A percentile compares a stretch with the other conserved stretches of the same genome.
Conservation (phyloP, 1,140 invertebrate genomes). For the Ceratosolen fusciceps region DNA sequence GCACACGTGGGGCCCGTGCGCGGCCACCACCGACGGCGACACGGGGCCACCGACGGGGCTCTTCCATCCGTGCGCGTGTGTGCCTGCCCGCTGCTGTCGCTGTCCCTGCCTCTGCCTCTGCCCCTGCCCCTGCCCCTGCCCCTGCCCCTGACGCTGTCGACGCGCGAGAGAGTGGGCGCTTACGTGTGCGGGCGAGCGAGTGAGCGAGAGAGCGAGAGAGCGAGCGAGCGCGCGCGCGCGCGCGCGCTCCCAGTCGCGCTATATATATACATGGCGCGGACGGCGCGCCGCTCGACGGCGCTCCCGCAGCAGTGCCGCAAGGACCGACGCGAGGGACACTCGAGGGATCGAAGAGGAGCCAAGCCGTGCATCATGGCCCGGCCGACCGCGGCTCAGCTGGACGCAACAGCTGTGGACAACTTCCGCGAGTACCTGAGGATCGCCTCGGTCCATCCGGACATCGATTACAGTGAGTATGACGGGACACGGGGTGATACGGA, state of each 20-base stretch:
- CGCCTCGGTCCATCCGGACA: constrained; percentile 85
- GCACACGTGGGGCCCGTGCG: not conserved
- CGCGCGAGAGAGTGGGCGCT: too few relatives aligned
- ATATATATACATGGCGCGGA: not conserved
- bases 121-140: too few relatives aligned
- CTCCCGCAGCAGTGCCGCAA: not conserved
- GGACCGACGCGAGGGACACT: not conserved
- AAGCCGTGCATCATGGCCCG: constrained; percentile 47
- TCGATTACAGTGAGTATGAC: constrained; percentile 82
- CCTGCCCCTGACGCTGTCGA: too few relatives aligned
- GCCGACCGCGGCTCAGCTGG: constrained; percentile 53
- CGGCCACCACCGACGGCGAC: not conserved
- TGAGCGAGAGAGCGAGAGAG: too few relatives aligned
- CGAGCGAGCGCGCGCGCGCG: too few relatives aligned
- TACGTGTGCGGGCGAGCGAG: too few relatives aligned
- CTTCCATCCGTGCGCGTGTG: not conserved
- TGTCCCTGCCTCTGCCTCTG: too few relatives aligned
- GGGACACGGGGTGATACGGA: too few relatives aligned
- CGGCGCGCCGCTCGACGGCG: not conserved
- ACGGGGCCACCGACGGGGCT: not conserved
- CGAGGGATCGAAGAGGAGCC: not conserved
- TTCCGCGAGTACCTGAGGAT: constrained; percentile 87
- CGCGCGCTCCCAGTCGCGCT: not conserved
- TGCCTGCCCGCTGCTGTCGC: not conserved
- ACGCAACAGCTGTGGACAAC: constrained; percentile 79